Evolutionary conservation across 2,113 vertebrate species (phyloP), one percentile per base, ranked within the genome.

Genomic region (Toxotes jaculatrix): DNA sequence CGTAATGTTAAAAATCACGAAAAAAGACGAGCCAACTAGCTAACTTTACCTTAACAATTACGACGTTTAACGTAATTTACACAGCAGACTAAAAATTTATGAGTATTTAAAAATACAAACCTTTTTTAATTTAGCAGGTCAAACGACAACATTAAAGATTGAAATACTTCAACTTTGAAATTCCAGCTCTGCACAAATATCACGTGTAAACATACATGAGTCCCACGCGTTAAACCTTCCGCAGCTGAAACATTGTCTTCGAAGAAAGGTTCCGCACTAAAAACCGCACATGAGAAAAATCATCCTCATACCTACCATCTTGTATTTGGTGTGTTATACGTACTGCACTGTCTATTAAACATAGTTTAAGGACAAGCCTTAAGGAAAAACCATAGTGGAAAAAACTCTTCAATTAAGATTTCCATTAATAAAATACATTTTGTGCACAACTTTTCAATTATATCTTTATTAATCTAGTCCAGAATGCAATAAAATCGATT

Each of bases 121-220:
- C 42, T 75, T 79, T 36, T 79, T 31, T 79, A 68, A 55, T 43
- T 16, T 1, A 51, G 21, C 1, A 0, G 1, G 7, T 23, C 3
- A 49, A 32, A 49, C 9, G 6, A 32, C 1, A 1, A 2, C 0
- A 61, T 51, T 1, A 2, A 5, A 17, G 0, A n/a, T 74, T 59
- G 5, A 11, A 60, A 59, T 4, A 34, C 1, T 2, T 21, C 0
- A 32, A 9, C 21, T 23, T 31, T 12, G 6, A 79, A 34, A 38
- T 1, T 9, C 0, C 11, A 75, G 12, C 27, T 4, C 10, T 19
- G 10, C 38, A 73, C 17, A 7, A 61, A 21, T 68, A 88, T 94
- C 95, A 94, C 94, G 89, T 94, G 95, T 92, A 91, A 89, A 91
- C 82, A 89, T 21, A 49, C 5, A 2, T 3, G 4, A 3, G 89